A percentile compares a stretch with the other conserved stretches of the same genome.
phyloP scores from a whole-genome alignment of 2,113 vertebrate species.

The Notarius lentiginosus region DNA sequence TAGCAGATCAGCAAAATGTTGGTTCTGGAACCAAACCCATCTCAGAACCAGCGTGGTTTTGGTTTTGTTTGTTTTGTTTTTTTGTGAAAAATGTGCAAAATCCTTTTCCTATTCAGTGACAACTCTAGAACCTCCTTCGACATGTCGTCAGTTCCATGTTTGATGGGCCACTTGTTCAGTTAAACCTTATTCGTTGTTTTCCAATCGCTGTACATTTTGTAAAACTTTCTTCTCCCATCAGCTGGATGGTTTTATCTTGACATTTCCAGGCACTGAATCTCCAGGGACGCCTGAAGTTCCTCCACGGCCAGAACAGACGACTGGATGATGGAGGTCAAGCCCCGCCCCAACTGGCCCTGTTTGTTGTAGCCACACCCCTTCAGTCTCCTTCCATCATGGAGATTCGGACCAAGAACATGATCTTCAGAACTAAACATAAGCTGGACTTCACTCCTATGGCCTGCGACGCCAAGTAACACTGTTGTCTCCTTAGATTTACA shows the following conservation, averaged over 20 bases:
- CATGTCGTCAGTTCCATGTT: no score
- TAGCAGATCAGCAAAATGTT: no score
- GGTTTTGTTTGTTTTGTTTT: no score
- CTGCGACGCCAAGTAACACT: conserved; percentile 68
- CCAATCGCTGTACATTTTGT: not conserved
- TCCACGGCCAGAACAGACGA: conserved; percentile 62
- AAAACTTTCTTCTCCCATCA: not conserved
- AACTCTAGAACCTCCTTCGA: no score
- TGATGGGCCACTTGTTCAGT: not conserved
- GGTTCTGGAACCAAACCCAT: no score
- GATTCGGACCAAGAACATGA: conserved; percentile 69
- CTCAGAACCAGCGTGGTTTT: no score
- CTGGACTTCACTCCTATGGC: conserved; percentile 75
- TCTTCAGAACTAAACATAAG: conserved; percentile 76
- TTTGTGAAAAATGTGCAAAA: no score
- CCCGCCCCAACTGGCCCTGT: conserved; percentile 67
- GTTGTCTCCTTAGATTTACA: not conserved
- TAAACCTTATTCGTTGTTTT: not conserved
- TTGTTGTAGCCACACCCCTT: conserved; percentile 69
- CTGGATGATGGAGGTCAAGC: conserved; percentile 57
- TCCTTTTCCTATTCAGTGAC: no score
- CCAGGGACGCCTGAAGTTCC: conserved; percentile 70
- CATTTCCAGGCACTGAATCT: conserved; percentile 65
- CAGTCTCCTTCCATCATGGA: conserved; percentile 69
- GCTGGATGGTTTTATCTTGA: not conserved